A percentile compares a stretch with the other conserved stretches of the same genome.
Evolutionary conservation across 2,888 invertebrate species (phyloP).

Genomic region (Nasonia oneida): DNA sequence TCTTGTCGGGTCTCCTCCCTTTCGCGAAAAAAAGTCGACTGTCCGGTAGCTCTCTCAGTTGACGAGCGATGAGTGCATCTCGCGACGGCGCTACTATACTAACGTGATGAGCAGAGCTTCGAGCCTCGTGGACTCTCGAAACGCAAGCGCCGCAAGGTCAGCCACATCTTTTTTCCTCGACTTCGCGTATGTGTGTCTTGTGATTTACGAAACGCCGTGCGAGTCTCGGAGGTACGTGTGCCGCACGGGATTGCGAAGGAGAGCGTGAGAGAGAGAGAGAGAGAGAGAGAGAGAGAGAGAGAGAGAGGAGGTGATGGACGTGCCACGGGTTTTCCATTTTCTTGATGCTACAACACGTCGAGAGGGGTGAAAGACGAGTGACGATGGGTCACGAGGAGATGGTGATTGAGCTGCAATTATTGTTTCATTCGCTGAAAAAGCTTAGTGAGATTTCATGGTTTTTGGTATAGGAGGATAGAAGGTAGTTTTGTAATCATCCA

Average conservation of each 20-base stretch:
- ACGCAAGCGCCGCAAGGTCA: conserved; percentile 73
- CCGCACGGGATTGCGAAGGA: conserved; percentile 2
- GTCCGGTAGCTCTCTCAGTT: background rate
- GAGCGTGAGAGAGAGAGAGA: background rate
- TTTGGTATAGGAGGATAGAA: too few relatives aligned
- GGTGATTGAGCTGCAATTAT: background rate
- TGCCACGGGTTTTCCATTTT: conserved; percentile 7
- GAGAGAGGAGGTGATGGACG: background rate
- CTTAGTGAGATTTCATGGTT: background rate
- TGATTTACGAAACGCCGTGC: conserved; percentile 44
- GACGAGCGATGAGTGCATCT: conserved; percentile 44
- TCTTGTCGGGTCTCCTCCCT: background rate
- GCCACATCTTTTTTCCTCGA: conserved; percentile 68
- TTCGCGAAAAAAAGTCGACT: background rate
- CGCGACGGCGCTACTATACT: conserved; percentile 64
- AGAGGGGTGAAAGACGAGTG: background rate
- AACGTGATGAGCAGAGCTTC: conserved; percentile 72
- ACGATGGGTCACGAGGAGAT: background rate
- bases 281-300: background rate
- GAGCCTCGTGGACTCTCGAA: conserved; percentile 68
- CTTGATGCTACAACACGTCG: background rate
- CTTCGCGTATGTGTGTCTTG: background rate
- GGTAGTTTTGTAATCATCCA: background rate
- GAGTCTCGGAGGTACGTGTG: background rate
- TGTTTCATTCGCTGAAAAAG: background rate